These are phyloP conservation scores for Glaucomys volans DNA, from an alignment of 2,113 vertebrate species.

Conservation along the genomic window DNA sequence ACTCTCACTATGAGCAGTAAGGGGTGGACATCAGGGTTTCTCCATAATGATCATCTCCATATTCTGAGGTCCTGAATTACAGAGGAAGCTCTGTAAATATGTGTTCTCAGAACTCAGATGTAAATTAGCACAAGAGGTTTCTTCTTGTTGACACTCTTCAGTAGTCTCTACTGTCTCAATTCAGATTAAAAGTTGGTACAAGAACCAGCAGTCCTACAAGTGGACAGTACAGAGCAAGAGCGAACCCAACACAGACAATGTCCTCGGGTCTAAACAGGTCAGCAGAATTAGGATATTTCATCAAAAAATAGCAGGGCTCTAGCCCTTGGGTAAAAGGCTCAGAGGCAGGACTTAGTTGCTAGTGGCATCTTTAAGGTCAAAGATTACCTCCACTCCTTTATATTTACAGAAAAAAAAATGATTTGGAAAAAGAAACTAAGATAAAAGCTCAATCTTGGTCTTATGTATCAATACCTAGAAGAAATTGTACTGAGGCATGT, in stretches of 20 bases:
- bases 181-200: neutral
- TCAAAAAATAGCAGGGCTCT: neutral
- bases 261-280: neutral
- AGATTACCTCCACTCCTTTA: neutral
- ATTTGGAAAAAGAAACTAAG: constrained; percentile 9
- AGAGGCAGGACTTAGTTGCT: neutral
- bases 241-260: neutral
- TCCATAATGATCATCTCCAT: neutral
- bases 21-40: neutral
- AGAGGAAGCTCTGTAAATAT: neutral
- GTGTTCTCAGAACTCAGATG: neutral
- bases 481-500: neutral
- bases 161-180: neutral
- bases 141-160: neutral
- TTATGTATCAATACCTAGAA: neutral
- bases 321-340: neutral
- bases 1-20: neutral
- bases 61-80: neutral
- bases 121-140: neutral
- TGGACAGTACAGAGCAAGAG: neutral
- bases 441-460: neutral
- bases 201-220: neutral
- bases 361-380: neutral
- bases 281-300: neutral
- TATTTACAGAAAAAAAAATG: neutral